Evolutionary conservation across 2,113 vertebrate genomes (phyloP).

Genomic region (Vombatus ursinus): DNA sequence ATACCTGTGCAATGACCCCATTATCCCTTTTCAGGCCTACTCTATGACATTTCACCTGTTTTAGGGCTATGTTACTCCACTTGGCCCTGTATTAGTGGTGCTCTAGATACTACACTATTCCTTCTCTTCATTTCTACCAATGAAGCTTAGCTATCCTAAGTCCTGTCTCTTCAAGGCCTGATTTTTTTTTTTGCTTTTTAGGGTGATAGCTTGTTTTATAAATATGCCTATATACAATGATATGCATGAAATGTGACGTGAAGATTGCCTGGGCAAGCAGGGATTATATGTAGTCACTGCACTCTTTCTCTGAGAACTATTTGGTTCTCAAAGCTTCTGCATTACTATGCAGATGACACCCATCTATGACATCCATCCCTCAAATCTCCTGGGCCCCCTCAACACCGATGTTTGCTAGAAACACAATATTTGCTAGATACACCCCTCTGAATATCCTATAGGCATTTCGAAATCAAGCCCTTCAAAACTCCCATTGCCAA

Average conservation of each 20-base stretch:
- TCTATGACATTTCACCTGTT: neutral
- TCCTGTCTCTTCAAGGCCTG: neutral
- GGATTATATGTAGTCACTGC: no score
- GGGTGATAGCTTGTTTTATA: neutral
- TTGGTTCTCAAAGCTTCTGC: neutral
- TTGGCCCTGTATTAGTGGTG: neutral
- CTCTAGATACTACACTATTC: neutral
- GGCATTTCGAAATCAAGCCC: no score
- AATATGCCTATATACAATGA: no score
- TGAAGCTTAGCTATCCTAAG: neutral
- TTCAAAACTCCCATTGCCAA: no score
- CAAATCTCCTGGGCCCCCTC: neutral
- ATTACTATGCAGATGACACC: neutral
- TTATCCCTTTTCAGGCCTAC: neutral
- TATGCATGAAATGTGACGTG: no score
- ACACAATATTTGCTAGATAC: neutral
- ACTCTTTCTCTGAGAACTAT: neutral
- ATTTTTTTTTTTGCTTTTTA: neutral
- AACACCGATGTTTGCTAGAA: neutral
- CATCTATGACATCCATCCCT: neutral
- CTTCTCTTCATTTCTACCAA: neutral
- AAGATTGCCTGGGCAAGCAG: no score
- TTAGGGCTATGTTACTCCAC: fast-evolving
- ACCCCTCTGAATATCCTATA: no score
- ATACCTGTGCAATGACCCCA: neutral